Conservation (phyloP, 1,140 invertebrate species). For the Odontomachus brunneus region DNA sequence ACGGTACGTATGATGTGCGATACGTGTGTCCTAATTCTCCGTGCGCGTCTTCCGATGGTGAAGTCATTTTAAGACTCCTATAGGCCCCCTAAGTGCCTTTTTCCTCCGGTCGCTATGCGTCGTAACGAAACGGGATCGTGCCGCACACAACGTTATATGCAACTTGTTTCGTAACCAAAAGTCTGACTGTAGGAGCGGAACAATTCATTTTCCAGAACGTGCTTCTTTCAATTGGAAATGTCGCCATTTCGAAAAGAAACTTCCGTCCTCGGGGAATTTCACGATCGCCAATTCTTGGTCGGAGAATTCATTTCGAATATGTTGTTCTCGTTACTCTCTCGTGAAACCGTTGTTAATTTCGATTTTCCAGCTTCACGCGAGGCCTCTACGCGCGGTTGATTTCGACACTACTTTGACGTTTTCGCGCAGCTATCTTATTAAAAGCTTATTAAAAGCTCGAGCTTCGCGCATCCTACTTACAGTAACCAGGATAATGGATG, state of each 20-base stretch:
- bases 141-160: background rate
- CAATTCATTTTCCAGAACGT: no score
- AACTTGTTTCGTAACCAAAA: background rate
- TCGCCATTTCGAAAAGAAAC: no score
- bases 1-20: slow-evolving; percentile 24
- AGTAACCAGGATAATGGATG: slow-evolving; percentile 12
- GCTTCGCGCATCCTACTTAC: background rate
- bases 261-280: background rate
- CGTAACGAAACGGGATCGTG: slow-evolving; percentile 2
- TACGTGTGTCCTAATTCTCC: slow-evolving; percentile 21
- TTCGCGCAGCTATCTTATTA: no score
- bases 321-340: background rate
- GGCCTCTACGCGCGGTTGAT: no score
- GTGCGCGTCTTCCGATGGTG: background rate
- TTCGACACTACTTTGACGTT: no score
- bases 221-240: no score
- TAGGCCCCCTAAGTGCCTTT: background rate
- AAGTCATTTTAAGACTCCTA: slow-evolving; percentile 2
- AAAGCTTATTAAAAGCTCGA: background rate
- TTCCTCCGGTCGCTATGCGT: background rate
- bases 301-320: background rate
- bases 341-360: background rate
- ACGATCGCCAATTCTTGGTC: no score
- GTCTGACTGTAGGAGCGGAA: no score
- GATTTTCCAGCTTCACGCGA: background rate